A percentile compares a stretch with the other conserved stretches of the same genome.
phyloP scores from a whole-genome alignment of 2,797 vertebrate species.

The Acropternis orthonyx region DNA sequence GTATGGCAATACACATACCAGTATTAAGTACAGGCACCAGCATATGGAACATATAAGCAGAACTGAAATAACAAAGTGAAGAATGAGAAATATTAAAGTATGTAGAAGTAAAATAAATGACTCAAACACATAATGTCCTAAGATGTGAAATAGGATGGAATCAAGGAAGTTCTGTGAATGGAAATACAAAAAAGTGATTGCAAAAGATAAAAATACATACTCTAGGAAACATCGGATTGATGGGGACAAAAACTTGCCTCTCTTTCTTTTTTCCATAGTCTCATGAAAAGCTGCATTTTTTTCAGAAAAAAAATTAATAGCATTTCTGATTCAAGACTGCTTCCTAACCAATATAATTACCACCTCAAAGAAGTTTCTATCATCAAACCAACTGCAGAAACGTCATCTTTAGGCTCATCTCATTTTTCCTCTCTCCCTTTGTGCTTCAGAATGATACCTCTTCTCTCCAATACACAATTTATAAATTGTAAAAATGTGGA shows the following conservation, averaged over 20 bases:
- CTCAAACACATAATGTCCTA: neutral
- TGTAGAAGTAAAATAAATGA: neutral
- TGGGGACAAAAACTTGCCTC: neutral
- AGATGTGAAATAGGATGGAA: neutral
- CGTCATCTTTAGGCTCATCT: constrained; percentile 20
- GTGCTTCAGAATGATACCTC: constrained; percentile 38
- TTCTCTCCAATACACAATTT: constrained; percentile 26
- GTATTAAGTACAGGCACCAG: neutral
- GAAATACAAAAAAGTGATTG: neutral
- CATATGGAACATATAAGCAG: neutral
- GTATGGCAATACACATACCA: neutral
- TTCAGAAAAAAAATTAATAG: constrained; percentile 19
- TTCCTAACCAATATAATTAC: neutral
- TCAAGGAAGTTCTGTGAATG: neutral
- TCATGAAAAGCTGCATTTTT: neutral
- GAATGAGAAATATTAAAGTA: neutral
- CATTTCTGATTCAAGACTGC: constrained; percentile 7
- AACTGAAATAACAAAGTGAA: neutral
- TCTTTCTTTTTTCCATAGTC: neutral
- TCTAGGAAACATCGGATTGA: neutral
- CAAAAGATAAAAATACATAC: neutral
- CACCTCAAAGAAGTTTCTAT: neutral
- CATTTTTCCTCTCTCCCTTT: constrained; percentile 19
- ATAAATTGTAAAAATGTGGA: constrained; percentile 60
- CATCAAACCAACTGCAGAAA: neutral